These are phyloP conservation scores for Volucella inanis DNA, from an alignment of 2,888 invertebrate genomes.

Conservation along the genomic window DNA sequence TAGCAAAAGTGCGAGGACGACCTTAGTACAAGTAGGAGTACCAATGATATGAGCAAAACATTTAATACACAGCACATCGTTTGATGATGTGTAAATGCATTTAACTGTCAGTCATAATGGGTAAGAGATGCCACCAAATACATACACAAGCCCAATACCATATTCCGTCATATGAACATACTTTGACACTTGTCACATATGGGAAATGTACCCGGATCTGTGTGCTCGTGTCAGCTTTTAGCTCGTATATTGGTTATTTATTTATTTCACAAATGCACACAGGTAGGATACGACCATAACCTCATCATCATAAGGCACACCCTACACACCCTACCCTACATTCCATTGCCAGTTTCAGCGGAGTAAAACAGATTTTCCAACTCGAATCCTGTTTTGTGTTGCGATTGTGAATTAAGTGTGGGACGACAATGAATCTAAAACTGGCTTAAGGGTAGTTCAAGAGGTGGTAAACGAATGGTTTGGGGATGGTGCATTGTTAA, in stretches of 20 bases:
- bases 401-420: background rate
- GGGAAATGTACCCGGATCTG: conserved; percentile 23
- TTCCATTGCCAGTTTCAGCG: background rate
- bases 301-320: conserved; percentile 23
- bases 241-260: conserved; percentile 44
- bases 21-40: background rate
- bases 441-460: background rate
- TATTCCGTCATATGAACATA: too few relatives aligned
- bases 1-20: background rate
- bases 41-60: conserved; percentile 67
- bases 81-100: conserved; percentile 68
- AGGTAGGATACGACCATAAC: conserved; percentile 31
- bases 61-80: conserved; percentile 66
- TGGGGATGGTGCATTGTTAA: conserved; percentile 42
- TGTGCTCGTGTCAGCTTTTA: conserved; percentile 2
- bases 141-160: background rate
- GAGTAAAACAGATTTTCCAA: background rate
- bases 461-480: background rate
- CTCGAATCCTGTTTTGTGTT: conserved; percentile 13
- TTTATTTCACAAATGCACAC: conserved; percentile 49
- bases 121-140: background rate
- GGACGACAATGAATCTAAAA: background rate
- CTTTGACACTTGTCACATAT: background rate
- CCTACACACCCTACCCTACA: too few relatives aligned
- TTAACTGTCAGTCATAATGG: conserved; percentile 36